Conservation (phyloP, 2,113 vertebrate genomes). For the Amblyornis subalaris region DNA sequence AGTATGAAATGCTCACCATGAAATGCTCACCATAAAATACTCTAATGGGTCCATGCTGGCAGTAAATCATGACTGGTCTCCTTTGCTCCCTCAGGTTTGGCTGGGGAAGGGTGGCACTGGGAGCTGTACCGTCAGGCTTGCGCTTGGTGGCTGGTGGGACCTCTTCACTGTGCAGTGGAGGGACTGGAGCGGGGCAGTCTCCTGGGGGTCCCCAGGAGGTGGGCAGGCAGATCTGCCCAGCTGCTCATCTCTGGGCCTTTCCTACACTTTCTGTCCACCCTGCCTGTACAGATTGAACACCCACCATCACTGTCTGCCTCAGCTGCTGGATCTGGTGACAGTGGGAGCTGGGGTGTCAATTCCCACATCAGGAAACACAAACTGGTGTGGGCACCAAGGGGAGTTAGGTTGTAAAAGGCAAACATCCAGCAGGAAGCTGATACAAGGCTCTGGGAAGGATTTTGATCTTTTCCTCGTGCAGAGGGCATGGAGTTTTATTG, state of each 20-base stretch:
- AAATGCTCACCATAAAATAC: not conserved
- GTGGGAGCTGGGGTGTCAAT: not conserved
- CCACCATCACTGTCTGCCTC: fast-evolving
- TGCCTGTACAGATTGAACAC: not conserved
- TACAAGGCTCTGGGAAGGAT: not conserved
- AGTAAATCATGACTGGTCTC: not conserved
- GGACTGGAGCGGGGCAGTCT: not conserved
- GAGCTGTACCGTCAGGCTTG: not conserved
- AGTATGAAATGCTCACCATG: not conserved
- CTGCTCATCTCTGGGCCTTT: not conserved
- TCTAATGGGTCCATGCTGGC: not conserved
- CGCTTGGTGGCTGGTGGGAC: not conserved
- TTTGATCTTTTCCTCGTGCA: not conserved
- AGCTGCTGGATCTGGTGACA: not conserved
- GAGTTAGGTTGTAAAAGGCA: not conserved
- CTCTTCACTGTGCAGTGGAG: not conserved
- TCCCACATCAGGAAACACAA: not conserved
- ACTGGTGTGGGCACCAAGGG: not conserved
- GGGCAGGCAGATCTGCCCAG: not conserved
- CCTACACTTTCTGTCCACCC: not conserved
- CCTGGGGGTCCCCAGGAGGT: not conserved
- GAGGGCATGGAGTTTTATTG: not conserved
- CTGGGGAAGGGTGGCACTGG: not conserved
- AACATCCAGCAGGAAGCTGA: not conserved
- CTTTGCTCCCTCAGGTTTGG: not conserved